Conservation (phyloP, 2,113 vertebrate species). For the Hippocampus mohnikei region DNA sequence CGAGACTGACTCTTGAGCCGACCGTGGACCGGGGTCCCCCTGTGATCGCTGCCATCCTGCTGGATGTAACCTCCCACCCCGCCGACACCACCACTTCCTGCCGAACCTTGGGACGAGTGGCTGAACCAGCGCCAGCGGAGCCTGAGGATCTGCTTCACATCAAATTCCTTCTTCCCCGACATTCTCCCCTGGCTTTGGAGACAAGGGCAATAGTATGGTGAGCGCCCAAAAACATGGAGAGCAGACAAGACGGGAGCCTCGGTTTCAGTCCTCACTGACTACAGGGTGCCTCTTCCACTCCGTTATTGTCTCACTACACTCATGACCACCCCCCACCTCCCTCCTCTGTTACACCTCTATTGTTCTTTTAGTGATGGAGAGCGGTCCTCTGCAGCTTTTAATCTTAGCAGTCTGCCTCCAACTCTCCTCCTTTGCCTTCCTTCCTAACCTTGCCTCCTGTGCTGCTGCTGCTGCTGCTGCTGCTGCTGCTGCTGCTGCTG, state of each 20-base stretch:
- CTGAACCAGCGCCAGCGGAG: slow-evolving; percentile 97
- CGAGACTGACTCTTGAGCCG: slow-evolving; percentile 87
- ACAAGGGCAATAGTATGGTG: slow-evolving; percentile 49
- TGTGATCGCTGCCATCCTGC: slow-evolving; percentile 90
- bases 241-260: slow-evolving; percentile 58
- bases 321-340: slow-evolving; percentile 59
- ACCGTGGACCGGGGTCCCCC: slow-evolving; percentile 81
- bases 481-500: slow-evolving; percentile 66
- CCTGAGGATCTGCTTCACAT: slow-evolving; percentile 95
- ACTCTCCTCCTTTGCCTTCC: slow-evolving; percentile 59
- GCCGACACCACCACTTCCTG: slow-evolving; percentile 62
- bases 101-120: slow-evolving; percentile 86
- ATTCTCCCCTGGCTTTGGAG: slow-evolving; percentile 74
- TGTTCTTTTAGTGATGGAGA: slow-evolving; percentile 66
- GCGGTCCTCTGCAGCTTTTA: slow-evolving; percentile 72
- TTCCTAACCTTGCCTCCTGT: slow-evolving; percentile 53
- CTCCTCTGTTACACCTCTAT: slow-evolving; percentile 49
- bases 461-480: slow-evolving; percentile 63
- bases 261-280: slow-evolving; percentile 56
- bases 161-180: slow-evolving; percentile 96
- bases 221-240: slow-evolving; percentile 67
- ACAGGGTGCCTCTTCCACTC: slow-evolving; percentile 48
- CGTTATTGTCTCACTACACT: slow-evolving; percentile 60
- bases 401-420: slow-evolving; percentile 65
- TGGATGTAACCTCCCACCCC: slow-evolving; percentile 85